Conservation (phyloP, 2,888 invertebrate species). For the Agrochola macilenta region DNA sequence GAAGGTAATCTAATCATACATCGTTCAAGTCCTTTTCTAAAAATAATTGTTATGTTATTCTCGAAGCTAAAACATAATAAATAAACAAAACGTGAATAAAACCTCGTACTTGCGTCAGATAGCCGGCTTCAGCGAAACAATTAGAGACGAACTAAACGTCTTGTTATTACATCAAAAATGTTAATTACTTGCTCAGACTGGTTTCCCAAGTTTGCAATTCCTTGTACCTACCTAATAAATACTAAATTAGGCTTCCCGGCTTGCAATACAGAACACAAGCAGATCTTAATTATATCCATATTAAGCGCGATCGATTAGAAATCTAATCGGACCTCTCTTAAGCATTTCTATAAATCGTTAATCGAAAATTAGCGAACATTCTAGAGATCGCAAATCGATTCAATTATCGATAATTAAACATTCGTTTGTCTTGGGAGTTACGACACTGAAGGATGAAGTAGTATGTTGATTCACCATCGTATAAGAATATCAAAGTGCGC, state of each 20-base stretch:
- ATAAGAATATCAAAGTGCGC: conserved; percentile 33
- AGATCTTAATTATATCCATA: conserved; percentile 54
- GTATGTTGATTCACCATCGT: conserved; percentile 58
- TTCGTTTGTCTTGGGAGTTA: conserved; percentile 39
- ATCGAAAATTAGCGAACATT: conserved; percentile 46
- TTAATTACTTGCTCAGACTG: conserved; percentile 33
- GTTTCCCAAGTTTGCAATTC: conserved; percentile 29
- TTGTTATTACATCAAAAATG: conserved; percentile 48
- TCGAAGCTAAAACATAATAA: conserved; percentile 17
- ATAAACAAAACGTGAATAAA: conserved; percentile 49
- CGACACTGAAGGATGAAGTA: conserved; percentile 16
- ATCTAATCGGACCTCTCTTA: conserved; percentile 48
- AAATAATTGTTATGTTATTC: conserved; percentile 7
- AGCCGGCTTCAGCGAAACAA: conserved; percentile 31
- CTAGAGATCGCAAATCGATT: conserved; percentile 36
- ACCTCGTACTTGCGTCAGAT: conserved; percentile 25
- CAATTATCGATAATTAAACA: conserved; percentile 40
- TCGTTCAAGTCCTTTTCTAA: not conserved
- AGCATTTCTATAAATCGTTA: conserved; percentile 34
- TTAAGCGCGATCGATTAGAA: conserved; percentile 50
- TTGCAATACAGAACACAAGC: conserved; percentile 22
- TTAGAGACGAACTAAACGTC: conserved; percentile 25
- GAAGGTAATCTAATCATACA: conserved; percentile 28
- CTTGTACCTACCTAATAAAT: conserved; percentile 28
- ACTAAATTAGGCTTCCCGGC: conserved; percentile 41